Evolutionary conservation across 2,888 invertebrate genomes (phyloP), one percentile per base, ranked within the genome.

Genomic region (Drosophila monieri): DNA sequence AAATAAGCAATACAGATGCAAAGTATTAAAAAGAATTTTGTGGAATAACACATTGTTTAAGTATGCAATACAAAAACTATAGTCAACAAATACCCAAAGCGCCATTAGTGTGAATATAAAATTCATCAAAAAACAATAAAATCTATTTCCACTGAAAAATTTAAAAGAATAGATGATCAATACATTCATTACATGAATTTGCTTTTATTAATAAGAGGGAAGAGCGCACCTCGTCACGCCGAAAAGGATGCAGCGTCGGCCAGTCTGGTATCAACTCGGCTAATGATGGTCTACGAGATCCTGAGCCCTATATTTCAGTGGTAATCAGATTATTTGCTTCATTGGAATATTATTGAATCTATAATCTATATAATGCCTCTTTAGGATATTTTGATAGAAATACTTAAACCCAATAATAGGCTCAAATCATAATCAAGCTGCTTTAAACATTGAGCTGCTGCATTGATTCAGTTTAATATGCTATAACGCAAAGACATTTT

Each of bases 251-350:
- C 66, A 92, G 85, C 92, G 95, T 95, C 91, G 98, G 98, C 97
- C 98, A 98, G 94, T 98, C 98, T 91, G 97, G 98, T 92, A 98
- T 98, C 94, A 97, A 94, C 93, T 98, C 98, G 90, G 97, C 97
- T 93, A 97, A 94, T 91, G 97, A 97, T 91, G 95, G 95, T 94
- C 97, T 94, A 94, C 97, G 95, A 88, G 93, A 93, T 92, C 93
- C 91, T 91, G 90, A 89, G 60, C 89, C 85, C 92, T 62, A 65
- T 49, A 73, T 62, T 49, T 53, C 35, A 35, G n/a, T 35, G 35
- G n/a, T 10, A 21, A 18, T 46, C 53, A 14, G 35, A 53, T 43
- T 44, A 35, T 41, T 52, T 37, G 30, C 4, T 21, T 53, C 35
- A 18, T 14, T 9, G 14, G 14, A 3, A 14, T 25, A 25, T 46